Evolutionary conservation across 1,140 invertebrate species (phyloP).

Genomic region (Bombus superbus): DNA sequence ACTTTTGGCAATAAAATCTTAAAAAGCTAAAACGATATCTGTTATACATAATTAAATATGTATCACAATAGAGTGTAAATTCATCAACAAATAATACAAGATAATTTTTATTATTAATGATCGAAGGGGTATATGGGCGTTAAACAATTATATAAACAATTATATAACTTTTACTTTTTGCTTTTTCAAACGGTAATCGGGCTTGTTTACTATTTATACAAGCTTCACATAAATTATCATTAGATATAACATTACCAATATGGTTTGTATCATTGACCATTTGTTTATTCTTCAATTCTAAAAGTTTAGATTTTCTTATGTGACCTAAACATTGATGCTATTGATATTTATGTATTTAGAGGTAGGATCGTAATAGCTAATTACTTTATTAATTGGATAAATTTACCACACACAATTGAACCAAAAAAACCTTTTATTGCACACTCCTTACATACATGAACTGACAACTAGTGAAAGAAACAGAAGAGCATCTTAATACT

Average conservation of each 20-base stretch:
- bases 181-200: constrained; percentile 71
- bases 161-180: constrained; percentile 49
- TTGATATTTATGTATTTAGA: too few species aligned
- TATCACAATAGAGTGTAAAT: constrained; percentile 40
- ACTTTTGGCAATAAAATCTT: constrained; percentile 34
- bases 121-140: constrained; percentile 56
- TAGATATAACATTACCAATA: constrained; percentile 64
- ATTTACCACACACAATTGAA: too few species aligned
- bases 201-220: constrained; percentile 81
- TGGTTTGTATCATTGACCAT: constrained; percentile 53
- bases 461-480: too few species aligned
- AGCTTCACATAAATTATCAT: constrained; percentile 76
- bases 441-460: too few species aligned
- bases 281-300: constrained; percentile 70
- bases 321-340: too few species aligned
- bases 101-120: constrained; percentile 59
- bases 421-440: too few species aligned
- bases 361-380: too few species aligned
- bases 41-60: constrained; percentile 28
- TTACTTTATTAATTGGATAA: too few species aligned
- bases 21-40: constrained; percentile 42
- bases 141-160: constrained; percentile 57
- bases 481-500: too few species aligned
- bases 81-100: constrained; percentile 49
- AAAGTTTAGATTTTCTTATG: constrained; percentile 66